Conservation (phyloP, 2,888 invertebrate genomes). For the Stenotaenia linearis region DNA sequence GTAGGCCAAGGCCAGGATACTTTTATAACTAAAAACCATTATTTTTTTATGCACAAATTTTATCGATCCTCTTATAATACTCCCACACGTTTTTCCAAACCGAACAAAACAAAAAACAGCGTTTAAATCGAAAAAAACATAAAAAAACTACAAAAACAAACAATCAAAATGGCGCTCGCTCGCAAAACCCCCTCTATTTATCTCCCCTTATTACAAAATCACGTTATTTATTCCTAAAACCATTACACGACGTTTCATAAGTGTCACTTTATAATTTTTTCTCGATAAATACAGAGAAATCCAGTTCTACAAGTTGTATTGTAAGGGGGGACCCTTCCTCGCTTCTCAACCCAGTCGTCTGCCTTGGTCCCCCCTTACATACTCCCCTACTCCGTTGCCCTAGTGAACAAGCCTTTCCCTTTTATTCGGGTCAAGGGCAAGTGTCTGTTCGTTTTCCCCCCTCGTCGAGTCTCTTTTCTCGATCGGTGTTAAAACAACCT, state of each 20-base stretch:
- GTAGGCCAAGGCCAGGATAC: slow-evolving; percentile 22
- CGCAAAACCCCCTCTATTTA: too few species aligned
- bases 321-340: not conserved
- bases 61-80: not conserved
- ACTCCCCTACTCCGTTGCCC: not conserved
- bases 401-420: slow-evolving; percentile 21
- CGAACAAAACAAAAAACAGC: not conserved
- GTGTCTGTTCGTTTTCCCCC: slow-evolving; percentile 10
- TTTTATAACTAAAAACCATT: slow-evolving; percentile 18
- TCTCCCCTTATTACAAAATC: not conserved
- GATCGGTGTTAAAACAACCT: not conserved
- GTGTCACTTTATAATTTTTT: not conserved
- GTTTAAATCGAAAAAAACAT: not conserved
- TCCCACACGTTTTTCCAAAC: not conserved
- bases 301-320: not conserved
- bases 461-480: not conserved
- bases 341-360: not conserved
- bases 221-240: not conserved
- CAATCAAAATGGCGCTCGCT: not conserved
- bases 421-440: slow-evolving; percentile 13
- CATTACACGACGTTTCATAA: not conserved
- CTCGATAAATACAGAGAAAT: too few species aligned
- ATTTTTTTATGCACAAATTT: not conserved
- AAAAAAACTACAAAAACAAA: not conserved
- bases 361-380: not conserved